Evolutionary conservation across 2,113 vertebrate species (phyloP).

Genomic region (Bubo blakistoni): DNA sequence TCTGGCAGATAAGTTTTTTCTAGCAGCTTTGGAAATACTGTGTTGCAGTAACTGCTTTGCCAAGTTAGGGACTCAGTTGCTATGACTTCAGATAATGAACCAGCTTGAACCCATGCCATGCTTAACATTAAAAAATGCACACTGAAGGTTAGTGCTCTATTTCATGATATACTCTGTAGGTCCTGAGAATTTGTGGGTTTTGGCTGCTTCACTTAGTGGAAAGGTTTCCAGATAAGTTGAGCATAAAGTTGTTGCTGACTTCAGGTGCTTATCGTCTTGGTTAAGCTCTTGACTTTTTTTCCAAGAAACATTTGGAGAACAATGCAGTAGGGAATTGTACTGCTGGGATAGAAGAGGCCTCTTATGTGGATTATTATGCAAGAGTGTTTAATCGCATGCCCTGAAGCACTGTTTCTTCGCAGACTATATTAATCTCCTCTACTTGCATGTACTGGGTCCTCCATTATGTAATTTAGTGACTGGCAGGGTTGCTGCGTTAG

Average conservation of each 20-base stretch:
- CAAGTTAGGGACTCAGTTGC: neutral
- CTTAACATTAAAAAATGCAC: neutral
- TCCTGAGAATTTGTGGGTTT: neutral
- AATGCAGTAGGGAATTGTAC: neutral
- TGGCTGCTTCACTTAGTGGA: neutral
- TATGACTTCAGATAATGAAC: constrained; percentile 1
- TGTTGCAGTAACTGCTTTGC: neutral
- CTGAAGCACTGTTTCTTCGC: constrained; percentile 30
- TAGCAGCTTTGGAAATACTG: constrained; percentile 4
- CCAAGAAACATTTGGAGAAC: constrained; percentile 8
- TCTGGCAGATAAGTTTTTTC: neutral
- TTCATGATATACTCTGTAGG: neutral
- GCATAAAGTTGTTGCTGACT: neutral
- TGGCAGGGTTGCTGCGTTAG: neutral
- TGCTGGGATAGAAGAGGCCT: constrained; percentile 4
- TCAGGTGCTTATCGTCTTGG: neutral
- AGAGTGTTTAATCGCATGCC: constrained; percentile 18
- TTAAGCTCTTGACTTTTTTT: constrained; percentile 15
- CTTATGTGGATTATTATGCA: constrained; percentile 24
- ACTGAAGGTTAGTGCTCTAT: neutral
- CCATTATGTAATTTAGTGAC: constrained; percentile 40
- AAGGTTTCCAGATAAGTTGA: neutral
- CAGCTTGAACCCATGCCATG: neutral
- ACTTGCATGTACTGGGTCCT: constrained; percentile 1
- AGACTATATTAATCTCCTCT: constrained; percentile 29